Percentiles rank a stretch among this genome's conserved stretches.
These are phyloP conservation scores for Python bivittatus DNA, from an alignment of 2,113 vertebrate genomes.

Conservation along the genomic window DNA sequence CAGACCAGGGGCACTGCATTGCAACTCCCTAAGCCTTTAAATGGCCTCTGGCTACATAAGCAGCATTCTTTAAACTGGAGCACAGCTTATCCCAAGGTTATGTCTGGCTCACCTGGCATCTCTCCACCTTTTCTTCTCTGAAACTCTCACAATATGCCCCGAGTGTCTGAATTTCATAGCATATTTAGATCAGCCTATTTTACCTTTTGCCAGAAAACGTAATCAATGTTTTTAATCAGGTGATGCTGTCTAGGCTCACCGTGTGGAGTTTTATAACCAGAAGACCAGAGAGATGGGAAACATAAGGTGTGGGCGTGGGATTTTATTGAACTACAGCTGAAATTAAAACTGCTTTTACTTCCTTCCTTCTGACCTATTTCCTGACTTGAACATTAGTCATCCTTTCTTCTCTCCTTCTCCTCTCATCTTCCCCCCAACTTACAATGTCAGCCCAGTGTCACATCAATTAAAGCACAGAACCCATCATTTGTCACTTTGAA, in stretches of 20 bases:
- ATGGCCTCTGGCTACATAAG: background rate
- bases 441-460: constrained; percentile 64
- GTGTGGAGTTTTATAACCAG: background rate
- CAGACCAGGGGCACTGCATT: background rate
- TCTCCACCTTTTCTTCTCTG: background rate
- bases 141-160: background rate
- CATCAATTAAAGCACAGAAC: constrained; percentile 54
- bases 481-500: constrained; percentile 65
- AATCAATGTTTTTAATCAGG: background rate
- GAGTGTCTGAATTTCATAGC: background rate
- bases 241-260: rapidly evolving
- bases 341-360: constrained; percentile 48
- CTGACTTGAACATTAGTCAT: constrained; percentile 22
- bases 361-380: constrained; percentile 68
- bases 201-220: background rate
- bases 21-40: background rate
- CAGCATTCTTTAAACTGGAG: background rate
- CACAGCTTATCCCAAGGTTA: background rate
- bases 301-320: background rate
- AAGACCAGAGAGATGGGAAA: background rate
- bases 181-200: background rate
- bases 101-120: background rate
- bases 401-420: constrained; percentile 22
- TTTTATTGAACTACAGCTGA: constrained; percentile 36
- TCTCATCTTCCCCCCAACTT: constrained; percentile 31